Base-by-base conservation (phyloP, 2,888 invertebrate genomes). In the Cactoblastis cactorum region DNA sequence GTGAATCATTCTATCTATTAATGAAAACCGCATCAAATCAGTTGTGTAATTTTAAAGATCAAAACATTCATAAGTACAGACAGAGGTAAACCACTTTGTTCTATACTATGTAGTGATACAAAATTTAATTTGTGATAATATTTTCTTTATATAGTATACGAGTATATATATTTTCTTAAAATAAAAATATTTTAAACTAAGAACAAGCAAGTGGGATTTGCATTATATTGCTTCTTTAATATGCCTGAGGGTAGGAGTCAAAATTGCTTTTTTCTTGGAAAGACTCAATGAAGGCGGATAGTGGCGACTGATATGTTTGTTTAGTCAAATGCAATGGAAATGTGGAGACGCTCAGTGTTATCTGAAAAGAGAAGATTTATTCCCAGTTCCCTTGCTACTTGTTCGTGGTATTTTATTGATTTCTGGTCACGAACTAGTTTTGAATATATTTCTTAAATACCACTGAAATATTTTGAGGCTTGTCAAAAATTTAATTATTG, bases 281-380 rank as follows among this genome's bases (percentile, higher is more conserved):
- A 71, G 67, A 84, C 80, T 76, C 83, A 83, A 83, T 85, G 86
- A 84, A 83, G 79, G 74, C 71, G 74, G 78, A 83, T 83, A 85
- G 86, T 83, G 78, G 71, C 60, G 68, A 62, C 74, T 80, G 80
- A 84, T 83, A 83, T 82, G 83, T 87, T 88, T 86, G 83, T 69
- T 74, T 86, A 88, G 87, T 85, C 87, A 87, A 88, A 88, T 87
- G 83, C 82, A 77, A 88, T 86, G 86, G 86, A 81, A 84, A 82
- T 81, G 71, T 67, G 74, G 66, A 74, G 66, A 65, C 63, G 60
- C 69, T 71, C 58, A 64, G 65, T 66, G 64, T 69, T 65, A 74
- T 75, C 76, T 73, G 71, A 71, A 64, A 58, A 68, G 62, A 57
- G 63, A 69, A 19, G 12, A 32, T 46, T 46, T 45, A 19, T 46